Base-by-base conservation (phyloP, 37 sponge, comb jelly and placozoan genomes). In the Lycopodina hypogea region DNA sequence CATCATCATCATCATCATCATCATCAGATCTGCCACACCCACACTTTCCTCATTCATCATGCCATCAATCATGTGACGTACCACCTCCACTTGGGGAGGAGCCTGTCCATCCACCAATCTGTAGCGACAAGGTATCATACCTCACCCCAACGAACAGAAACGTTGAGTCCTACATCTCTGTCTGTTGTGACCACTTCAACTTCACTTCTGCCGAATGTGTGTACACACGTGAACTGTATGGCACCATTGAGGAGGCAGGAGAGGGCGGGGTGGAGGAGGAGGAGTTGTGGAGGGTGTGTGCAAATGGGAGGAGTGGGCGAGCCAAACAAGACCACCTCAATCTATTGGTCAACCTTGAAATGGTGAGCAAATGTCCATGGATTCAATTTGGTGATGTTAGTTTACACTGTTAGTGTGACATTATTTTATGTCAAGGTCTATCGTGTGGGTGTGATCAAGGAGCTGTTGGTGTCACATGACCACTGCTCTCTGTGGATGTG, bases 301-400 rank as follows among this genome's bases (percentile, higher is more conserved):
- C 1, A 23, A 3, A 17, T 41, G 42, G 42, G 14, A 22, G 17
- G 3, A 6, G 48, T 32, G 8, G 18, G 21, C 7, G 39, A 41
- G n/a, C 19, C 28, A 71, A n/a, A 58, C 53, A 63, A 26, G 68
- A 83, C 52, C 75, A 64, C 53, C 35, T 89, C 32, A 68, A 60
- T 41, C 24, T 51, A 30, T 50, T 89, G 23, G 40, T 84, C 72
- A 89, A 89, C 56, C 71, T 89, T 69, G 77, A 80, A 23, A 73
- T 80, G 85, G 90, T 89, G 23, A 74, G 84, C 15, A n/a, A n/a
- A n/a, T n/a, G n/a, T n/a, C n/a, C n/a, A n/a, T n/a, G n/a, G n/a
- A n/a, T n/a, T n/a, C n/a, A n/a, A n/a, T n/a, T n/a, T 21, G 42
- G n/a, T 30, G 37, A 33, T 0, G 24, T 23, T 21, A 3, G 3